Conservation (phyloP, 53 echinoderm and acorn worm species). For the Actinopyga echinites region DNA sequence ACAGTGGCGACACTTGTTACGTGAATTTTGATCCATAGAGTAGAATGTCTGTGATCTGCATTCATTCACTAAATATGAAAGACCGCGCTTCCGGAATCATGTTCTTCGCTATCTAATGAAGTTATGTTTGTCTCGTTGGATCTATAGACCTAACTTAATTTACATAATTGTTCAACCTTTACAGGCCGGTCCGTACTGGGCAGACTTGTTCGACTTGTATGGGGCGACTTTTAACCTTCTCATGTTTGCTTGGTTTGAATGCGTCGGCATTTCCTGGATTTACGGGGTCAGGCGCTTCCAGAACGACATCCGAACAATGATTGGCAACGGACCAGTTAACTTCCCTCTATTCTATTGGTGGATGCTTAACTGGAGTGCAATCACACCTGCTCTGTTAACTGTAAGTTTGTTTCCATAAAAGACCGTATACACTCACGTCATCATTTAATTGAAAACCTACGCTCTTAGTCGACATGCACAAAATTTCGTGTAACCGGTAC, state of each 20-base stretch:
- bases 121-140: no score
- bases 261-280: slow-evolving; percentile 75
- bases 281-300: slow-evolving; percentile 78
- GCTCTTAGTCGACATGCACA: no score
- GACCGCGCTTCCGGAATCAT: no score
- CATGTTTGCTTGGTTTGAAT: slow-evolving; percentile 71
- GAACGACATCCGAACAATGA: slow-evolving; percentile 92
- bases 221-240: slow-evolving; percentile 81
- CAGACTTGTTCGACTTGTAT: slow-evolving; percentile 79
- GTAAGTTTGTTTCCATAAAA: slow-evolving; percentile 42
- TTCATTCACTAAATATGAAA: no score
- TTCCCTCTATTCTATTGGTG: slow-evolving; percentile 69
- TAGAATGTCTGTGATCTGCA: no score
- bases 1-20: no score
- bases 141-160: no score
- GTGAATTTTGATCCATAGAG: no score
- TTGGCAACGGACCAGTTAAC: slow-evolving; percentile 69
- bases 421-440: no score
- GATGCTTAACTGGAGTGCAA: slow-evolving; percentile 71
- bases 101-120: no score
- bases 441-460: no score
- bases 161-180: background rate
- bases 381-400: slow-evolving; percentile 74
- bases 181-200: slow-evolving; percentile 90
- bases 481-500: no score